phyloP scores from a whole-genome alignment of 2,797 vertebrate species.

The Sibirionetta formosa region DNA sequence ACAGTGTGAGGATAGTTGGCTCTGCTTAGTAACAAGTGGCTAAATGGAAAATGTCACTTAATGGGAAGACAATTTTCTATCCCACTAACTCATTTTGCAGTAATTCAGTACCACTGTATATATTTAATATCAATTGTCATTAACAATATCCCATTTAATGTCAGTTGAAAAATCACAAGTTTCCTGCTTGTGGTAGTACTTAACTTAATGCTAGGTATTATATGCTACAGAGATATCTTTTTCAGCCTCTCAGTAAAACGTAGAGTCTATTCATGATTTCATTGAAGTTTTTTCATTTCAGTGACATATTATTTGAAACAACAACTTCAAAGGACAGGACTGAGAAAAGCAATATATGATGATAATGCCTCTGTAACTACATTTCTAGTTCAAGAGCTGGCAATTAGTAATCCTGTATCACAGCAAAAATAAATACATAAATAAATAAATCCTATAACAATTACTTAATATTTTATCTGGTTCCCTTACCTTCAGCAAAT shows the following conservation, averaged over 20 bases:
- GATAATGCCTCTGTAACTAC: background rate
- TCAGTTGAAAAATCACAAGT: background rate
- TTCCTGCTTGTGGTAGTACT: background rate
- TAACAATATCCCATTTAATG: background rate
- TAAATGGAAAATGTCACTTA: background rate
- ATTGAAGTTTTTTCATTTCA: background rate
- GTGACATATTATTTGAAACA: background rate
- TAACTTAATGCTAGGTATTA: background rate
- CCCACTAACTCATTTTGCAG: background rate
- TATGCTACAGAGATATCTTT: background rate
- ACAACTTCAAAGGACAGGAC: background rate
- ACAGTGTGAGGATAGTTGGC: background rate
- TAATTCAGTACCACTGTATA: background rate
- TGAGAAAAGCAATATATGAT: background rate
- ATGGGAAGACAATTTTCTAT: background rate
- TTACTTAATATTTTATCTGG: background rate
- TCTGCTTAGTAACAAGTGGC: background rate
- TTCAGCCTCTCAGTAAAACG: background rate
- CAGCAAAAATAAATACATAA: background rate
- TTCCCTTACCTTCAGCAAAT: background rate
- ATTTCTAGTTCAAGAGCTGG: fast-evolving
- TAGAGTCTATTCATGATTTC: background rate
- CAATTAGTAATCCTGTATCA: background rate
- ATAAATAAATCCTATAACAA: background rate
- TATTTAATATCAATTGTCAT: background rate